Evolutionary conservation across 2,113 vertebrate genomes (phyloP), one percentile per base, ranked within the genome.

Genomic region (Tretioscincus oriximinensis): DNA sequence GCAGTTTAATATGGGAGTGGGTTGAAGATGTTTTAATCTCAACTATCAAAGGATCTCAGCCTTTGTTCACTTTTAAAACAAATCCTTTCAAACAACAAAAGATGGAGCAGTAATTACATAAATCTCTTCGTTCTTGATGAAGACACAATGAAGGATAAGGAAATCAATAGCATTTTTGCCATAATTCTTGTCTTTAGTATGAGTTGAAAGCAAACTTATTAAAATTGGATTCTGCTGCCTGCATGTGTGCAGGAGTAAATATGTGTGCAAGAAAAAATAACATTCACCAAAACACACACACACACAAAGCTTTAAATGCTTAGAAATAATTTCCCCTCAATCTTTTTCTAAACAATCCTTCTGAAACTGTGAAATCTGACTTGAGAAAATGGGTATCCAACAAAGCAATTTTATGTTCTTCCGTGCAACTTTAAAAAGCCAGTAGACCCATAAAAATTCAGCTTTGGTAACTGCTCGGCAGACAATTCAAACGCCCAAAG

Each of bases 101-200:
- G 93, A 94, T 90, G 90, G 90, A 94, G 90, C 90, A 88, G 94
- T 95, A 96, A 96, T 96, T 95, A 96, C 94, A 96, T 95, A 95
- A 95, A 95, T 95, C 95, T 96, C 91, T 90, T 93, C 91, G 90
- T 94, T 95, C 95, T 93, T 95, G 95, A 95, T 95, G 94, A 95
- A 95, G 94, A 94, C 93, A 95, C 91, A 95, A 92, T 91, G 90
- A 85, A 89, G 90, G 91, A 87, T 86, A 92, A 93, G 92, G 89
- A 89, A 94, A 95, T 95, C 95, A 91, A 95, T 95, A 94, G 92
- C 81, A 88, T 87, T 89, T 92, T 91, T 83, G 90, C 85, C 81
- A 90, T 93, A 93, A 95, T 94, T 93, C 91, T 94, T 89, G 92
- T 89, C 95, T 95, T 95, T 96, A 95, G 95, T 94, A 94, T 92